These are phyloP conservation scores for Chaetodon trifasciatus DNA, from an alignment of 2,797 vertebrate genomes.

Conservation along the genomic window DNA sequence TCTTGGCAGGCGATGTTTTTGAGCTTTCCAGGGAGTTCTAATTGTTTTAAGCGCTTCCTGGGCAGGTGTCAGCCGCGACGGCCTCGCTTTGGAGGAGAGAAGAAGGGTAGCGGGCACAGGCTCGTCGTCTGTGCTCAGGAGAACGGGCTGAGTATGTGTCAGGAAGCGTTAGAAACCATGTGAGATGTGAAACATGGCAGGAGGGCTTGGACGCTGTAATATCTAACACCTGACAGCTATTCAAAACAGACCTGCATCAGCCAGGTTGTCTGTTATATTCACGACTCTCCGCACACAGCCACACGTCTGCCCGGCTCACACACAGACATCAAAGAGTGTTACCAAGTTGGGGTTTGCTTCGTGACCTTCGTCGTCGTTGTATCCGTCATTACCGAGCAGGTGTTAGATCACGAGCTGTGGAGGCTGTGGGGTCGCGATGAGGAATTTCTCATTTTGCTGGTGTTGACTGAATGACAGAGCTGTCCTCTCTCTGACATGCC, in stretches of 20 bases:
- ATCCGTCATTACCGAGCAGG: conserved; percentile 59
- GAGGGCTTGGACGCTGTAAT: conserved; percentile 49
- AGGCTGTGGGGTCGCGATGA: conserved; percentile 33
- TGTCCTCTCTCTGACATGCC: conserved; percentile 49
- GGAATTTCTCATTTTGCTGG: conserved; percentile 79
- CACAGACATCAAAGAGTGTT: conserved; percentile 32
- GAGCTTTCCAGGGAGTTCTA: conserved; percentile 68
- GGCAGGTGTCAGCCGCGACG: conserved; percentile 74
- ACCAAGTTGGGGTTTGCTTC: not conserved
- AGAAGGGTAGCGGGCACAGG: conserved; percentile 46
- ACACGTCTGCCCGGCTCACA: conserved; percentile 22
- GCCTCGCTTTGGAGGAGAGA: conserved; percentile 52
- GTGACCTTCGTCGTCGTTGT: conserved; percentile 46
- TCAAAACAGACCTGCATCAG: conserved; percentile 57
- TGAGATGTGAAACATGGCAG: conserved; percentile 32
- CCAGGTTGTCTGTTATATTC: conserved; percentile 44
- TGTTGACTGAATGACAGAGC: conserved; percentile 74
- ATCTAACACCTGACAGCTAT: conserved; percentile 71
- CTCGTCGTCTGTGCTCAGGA: conserved; percentile 30
- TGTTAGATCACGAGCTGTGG: conserved; percentile 37
- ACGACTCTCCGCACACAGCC: conserved; percentile 10
- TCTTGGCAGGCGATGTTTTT: conserved; percentile 69
- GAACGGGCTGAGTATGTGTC: conserved; percentile 47
- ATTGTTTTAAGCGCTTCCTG: conserved; percentile 80
- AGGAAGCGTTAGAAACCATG: conserved; percentile 45